A percentile compares a stretch with the other conserved stretches of the same genome.
Conservation (phyloP, 2,888 invertebrate genomes). For the Augochlorella aurata region DNA sequence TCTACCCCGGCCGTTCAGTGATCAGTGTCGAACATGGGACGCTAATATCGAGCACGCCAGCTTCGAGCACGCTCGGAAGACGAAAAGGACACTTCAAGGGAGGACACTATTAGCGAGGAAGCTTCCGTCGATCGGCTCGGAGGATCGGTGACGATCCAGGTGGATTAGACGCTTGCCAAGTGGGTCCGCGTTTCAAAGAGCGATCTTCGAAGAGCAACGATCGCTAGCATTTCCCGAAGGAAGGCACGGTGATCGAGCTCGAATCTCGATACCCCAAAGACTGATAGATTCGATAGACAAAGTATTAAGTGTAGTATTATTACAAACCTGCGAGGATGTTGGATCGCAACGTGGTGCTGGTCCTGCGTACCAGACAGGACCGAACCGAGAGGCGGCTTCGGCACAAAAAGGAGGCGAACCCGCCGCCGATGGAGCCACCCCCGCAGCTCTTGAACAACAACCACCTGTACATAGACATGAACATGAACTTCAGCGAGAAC, state of each 20-base stretch:
- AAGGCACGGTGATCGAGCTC: neutral
- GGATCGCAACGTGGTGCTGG: conserved; percentile 73
- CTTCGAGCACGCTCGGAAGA: neutral
- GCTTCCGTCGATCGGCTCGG: neutral
- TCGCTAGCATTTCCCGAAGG: neutral
- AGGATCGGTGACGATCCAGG: neutral
- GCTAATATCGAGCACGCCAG: neutral
- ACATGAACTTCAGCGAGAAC: conserved; percentile 72
- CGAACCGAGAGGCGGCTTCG: conserved; percentile 75
- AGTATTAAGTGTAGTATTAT: conserved; percentile 33
- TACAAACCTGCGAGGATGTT: conserved; percentile 62
- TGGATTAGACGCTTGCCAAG: no score
- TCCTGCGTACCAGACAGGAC: conserved; percentile 74
- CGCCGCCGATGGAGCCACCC: conserved; percentile 75
- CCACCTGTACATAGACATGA: conserved; percentile 72
- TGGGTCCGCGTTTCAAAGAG: no score
- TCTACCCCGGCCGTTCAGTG: neutral
- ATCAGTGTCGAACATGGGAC: conserved; percentile 7
- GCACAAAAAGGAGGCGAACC: conserved; percentile 75
- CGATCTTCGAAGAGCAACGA: no score
- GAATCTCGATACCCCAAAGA: neutral
- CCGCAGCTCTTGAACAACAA: conserved; percentile 73
- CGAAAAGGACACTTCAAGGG: neutral
- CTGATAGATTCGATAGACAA: neutral
- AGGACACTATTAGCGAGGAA: neutral